A percentile compares a stretch with the other conserved stretches of the same genome.
Conservation (phyloP, 1,140 invertebrate genomes). For the Drosophila eugracilis region DNA sequence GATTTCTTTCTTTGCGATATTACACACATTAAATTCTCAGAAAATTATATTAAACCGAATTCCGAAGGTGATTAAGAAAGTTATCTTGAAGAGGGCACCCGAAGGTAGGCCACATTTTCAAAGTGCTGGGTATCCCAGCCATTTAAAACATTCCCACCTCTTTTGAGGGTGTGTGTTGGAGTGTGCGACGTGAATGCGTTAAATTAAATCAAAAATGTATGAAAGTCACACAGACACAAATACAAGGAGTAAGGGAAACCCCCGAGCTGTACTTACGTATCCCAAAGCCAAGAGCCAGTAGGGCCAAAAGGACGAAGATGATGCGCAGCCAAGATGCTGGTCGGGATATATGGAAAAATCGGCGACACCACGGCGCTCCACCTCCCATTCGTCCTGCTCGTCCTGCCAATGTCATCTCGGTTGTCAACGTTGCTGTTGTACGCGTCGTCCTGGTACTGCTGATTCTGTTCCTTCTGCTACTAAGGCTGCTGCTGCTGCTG, state of each 20-base stretch:
- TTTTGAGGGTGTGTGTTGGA: slow-evolving; percentile 2
- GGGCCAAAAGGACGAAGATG: slow-evolving; percentile 20
- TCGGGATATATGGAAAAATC: slow-evolving; percentile 50
- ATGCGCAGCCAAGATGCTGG: slow-evolving; percentile 60
- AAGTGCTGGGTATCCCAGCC: neutral
- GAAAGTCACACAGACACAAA: slow-evolving; percentile 31
- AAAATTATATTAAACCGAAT: no score
- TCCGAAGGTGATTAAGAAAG: no score
- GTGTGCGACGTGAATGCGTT: slow-evolving; percentile 40
- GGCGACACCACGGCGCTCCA: slow-evolving; percentile 46
- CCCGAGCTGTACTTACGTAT: slow-evolving; percentile 71
- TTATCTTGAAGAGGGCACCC: no score
- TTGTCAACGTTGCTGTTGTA: slow-evolving; percentile 48
- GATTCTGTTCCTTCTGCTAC: neutral
- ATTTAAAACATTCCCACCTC: neutral
- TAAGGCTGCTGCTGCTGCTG: neutral
- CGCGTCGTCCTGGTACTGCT: slow-evolving; percentile 19
- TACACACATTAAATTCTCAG: no score
- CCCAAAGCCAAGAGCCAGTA: slow-evolving; percentile 41
- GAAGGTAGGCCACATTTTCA: neutral
- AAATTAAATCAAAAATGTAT: slow-evolving; percentile 79
- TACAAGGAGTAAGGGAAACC: slow-evolving; percentile 7
- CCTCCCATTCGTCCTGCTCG: slow-evolving; percentile 8
- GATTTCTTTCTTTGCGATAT: no score
- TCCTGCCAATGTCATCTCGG: slow-evolving; percentile 48